Conservation (phyloP, 1,140 invertebrate genomes). For the Trachymyrmex septentrionalis region DNA sequence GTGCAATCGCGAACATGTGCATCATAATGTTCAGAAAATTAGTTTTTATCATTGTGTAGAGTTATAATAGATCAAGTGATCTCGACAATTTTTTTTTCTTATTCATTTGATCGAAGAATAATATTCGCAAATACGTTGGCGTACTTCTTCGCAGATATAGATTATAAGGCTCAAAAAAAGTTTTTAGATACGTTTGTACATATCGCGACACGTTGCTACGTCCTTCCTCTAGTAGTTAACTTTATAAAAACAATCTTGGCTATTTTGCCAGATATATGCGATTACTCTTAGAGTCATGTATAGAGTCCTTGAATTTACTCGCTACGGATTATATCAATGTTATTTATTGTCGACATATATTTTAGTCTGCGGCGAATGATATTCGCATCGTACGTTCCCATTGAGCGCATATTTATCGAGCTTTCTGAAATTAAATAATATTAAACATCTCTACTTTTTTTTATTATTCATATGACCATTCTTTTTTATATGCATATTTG, state of each 20-base stretch:
- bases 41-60: conserved; percentile 4
- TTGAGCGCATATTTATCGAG: conserved; percentile 65
- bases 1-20: neutral
- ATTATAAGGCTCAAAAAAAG: conserved; percentile 28
- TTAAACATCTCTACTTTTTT: conserved; percentile 17
- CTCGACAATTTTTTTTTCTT: conserved; percentile 21
- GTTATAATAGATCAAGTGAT: too few species aligned
- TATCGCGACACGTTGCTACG: conserved; percentile 13
- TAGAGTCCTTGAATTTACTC: conserved; percentile 50
- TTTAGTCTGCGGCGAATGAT: conserved; percentile 43
- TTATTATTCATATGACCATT: conserved; percentile 20
- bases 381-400: conserved; percentile 44
- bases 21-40: conserved; percentile 34
- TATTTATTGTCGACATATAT: conserved; percentile 72
- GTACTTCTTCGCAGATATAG: conserved; percentile 18
- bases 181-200: conserved; percentile 29
- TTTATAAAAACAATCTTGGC: conserved; percentile 30
- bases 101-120: conserved; percentile 12
- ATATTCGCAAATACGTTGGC: conserved; percentile 26
- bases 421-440: conserved; percentile 62
- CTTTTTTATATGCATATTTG: neutral
- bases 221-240: conserved; percentile 46
- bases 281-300: conserved; percentile 23
- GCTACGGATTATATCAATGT: conserved; percentile 34
- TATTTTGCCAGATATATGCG: conserved; percentile 17